phyloP scores from a whole-genome alignment of 1,140 invertebrate species.

The Maconellicoccus hirsutus region DNA sequence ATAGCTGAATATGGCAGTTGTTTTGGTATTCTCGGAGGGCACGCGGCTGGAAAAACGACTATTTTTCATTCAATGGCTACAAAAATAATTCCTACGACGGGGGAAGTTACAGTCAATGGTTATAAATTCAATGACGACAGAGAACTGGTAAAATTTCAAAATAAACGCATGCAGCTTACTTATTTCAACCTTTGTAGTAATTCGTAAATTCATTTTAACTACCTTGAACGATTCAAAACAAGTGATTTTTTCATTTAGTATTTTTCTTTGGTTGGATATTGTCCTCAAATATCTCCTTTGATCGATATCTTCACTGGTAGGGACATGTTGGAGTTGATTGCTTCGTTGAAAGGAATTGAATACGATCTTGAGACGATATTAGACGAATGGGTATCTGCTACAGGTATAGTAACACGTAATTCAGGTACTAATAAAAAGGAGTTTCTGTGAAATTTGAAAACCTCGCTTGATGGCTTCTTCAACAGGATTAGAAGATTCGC shows the following conservation, averaged over 20 bases:
- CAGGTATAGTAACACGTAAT: constrained; percentile 38
- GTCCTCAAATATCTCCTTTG: constrained; percentile 74
- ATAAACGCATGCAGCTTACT: neutral
- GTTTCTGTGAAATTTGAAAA: neutral
- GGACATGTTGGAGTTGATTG: constrained; percentile 64
- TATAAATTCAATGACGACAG: neutral
- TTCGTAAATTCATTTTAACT: neutral
- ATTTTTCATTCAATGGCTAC: constrained; percentile 86
- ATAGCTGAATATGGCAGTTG: constrained; percentile 59
- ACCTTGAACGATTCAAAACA: neutral
- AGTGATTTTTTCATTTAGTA: constrained; percentile 35
- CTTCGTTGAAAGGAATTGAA: constrained; percentile 55
- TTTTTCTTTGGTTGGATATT: constrained; percentile 54
- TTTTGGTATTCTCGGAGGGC: constrained; percentile 80
- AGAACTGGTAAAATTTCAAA: neutral
- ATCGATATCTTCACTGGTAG: constrained; percentile 65
- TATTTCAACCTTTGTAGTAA: neutral
- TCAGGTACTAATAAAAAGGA: neutral
- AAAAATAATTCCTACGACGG: constrained; percentile 26
- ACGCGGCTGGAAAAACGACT: constrained; percentile 75
- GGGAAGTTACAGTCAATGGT: constrained; percentile 26
- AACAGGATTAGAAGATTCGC: constrained; percentile 28
- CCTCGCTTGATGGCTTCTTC: constrained; percentile 17
- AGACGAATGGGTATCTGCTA: constrained; percentile 41
- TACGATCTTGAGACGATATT: constrained; percentile 41